Evolutionary conservation across 2,113 vertebrate genomes (phyloP), one percentile per base, ranked within the genome.

Genomic region (Python bivittatus): DNA sequence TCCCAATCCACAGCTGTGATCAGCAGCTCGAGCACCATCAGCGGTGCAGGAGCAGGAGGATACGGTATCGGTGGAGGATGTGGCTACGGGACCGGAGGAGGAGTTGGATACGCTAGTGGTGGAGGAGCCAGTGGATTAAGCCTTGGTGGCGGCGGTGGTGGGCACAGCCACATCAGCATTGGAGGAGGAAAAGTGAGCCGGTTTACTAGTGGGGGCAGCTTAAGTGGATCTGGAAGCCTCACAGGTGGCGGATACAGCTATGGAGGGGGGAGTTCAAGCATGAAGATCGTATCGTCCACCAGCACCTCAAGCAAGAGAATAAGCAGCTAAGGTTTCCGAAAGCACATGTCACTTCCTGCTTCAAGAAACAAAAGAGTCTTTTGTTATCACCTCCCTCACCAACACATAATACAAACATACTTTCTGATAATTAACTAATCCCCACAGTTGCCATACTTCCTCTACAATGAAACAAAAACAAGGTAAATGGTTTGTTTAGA

Each of bases 21-120:
- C 88, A 92, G 91, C 57, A 89, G 91, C 84, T 89, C 91, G 23
- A 89, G 57, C 79, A 89, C 44, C 79, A 85, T 89, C 23, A 54
- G 87, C n/a, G 87, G 91, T 27, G 53, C 11, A 7, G 90, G 54
- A 61, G 38, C 10, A 23, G 88, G 48, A 54, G 88, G 88, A 89
- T 89, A 89, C 13, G 1, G 88, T 27, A 17, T 61, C 7, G 58
- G 57, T 29, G 88, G 90, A 6, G 90, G 90, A 91, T 29, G 72
- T 57, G 89, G 90, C 79, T 92, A 88, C 0, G 54, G 86, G 23
- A 3, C 83, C 0, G 91, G 91, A 84, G 86, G 86, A 2, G 86
- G 86, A 33, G 52, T 13, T 5, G 54, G 91, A 57, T 92, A 79
- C 6, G 10, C 15, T 2, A 1, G 52, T 0, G 54, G 86, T 8